These are phyloP conservation scores for Lagria hirta DNA, from an alignment of 2,888 invertebrate species.

Conservation along the genomic window DNA sequence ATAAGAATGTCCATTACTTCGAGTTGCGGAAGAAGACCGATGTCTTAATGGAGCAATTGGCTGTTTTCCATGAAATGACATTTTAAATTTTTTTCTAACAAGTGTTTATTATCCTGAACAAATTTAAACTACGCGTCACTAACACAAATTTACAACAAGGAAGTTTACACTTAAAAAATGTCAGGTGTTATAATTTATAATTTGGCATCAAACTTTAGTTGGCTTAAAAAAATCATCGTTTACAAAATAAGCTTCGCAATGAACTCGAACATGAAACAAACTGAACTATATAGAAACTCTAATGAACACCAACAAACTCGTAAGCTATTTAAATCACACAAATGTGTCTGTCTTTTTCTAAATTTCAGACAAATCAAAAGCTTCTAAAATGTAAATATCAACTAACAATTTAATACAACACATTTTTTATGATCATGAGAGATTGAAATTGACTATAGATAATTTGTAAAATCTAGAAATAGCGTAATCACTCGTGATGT, in stretches of 20 bases:
- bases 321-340: constrained; percentile 35
- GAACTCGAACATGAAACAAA: constrained; percentile 23
- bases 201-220: constrained; percentile 11
- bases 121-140: background rate
- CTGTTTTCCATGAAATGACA: constrained; percentile 46
- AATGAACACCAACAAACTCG: constrained; percentile 27
- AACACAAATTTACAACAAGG: background rate
- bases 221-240: constrained; percentile 8
- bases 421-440: too few relatives aligned
- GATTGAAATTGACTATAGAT: too few relatives aligned
- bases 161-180: constrained; percentile 1
- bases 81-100: constrained; percentile 18
- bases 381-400: too few relatives aligned
- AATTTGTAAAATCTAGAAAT: too few relatives aligned
- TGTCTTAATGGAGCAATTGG: constrained; percentile 44
- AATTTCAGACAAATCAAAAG: too few relatives aligned
- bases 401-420: too few relatives aligned
- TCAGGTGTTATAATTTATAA: constrained; percentile 8
- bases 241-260: constrained; percentile 16
- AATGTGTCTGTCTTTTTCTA: constrained; percentile 36
- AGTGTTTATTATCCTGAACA: background rate
- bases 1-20: constrained; percentile 36
- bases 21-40: constrained; percentile 48
- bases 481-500: background rate
- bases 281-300: constrained; percentile 23